phyloP scores from a whole-genome alignment of 2,888 invertebrate species.

The Ichneumon xanthorius region DNA sequence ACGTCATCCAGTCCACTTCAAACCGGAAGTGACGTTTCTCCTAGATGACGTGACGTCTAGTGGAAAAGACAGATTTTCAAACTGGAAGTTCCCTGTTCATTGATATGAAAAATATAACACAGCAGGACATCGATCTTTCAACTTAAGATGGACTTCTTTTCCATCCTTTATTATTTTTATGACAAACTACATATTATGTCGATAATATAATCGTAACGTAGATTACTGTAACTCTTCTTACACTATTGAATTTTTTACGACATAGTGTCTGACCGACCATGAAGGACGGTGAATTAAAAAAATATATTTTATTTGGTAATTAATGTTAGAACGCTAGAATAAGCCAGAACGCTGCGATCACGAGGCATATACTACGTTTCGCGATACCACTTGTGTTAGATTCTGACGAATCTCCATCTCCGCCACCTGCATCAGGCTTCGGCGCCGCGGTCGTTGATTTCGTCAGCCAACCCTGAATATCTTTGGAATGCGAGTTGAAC shows the following conservation, averaged over 20 bases:
- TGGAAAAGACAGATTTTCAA: too few species aligned
- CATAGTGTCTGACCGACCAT: not conserved
- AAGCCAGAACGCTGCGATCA: constrained; percentile 10
- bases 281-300: not conserved
- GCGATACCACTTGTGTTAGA: constrained; percentile 11
- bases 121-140: not conserved
- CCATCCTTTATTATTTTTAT: not conserved
- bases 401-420: not conserved
- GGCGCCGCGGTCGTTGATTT: not conserved
- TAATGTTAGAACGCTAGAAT: constrained; percentile 8
- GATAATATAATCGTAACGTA: constrained; percentile 8
- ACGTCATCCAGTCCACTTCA: too few species aligned
- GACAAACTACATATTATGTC: not conserved
- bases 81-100: not conserved
- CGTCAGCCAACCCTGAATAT: constrained; percentile 64
- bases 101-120: not conserved
- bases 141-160: not conserved
- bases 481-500: constrained; percentile 31
- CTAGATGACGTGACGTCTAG: too few species aligned
- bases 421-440: not conserved
- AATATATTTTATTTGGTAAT: not conserved
- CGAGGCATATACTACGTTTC: constrained; percentile 31
- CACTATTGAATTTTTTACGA: not conserved
- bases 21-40: too few species aligned
- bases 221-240: not conserved